Conservation (phyloP, 2,888 invertebrate species). For the Oxytorus armatus region DNA sequence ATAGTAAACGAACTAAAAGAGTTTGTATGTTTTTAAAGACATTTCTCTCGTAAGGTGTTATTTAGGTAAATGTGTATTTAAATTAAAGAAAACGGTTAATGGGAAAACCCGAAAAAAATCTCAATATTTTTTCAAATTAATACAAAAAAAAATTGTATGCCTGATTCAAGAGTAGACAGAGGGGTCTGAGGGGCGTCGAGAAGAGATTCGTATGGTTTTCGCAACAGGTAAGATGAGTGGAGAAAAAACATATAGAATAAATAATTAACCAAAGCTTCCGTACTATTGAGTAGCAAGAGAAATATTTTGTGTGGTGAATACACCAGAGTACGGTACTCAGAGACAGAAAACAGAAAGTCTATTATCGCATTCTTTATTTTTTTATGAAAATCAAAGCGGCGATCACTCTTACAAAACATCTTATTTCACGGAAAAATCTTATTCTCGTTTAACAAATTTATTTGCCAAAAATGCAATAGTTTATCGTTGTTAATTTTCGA, state of each 20-base stretch:
- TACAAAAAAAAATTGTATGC: too few species aligned
- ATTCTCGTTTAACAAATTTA: too few species aligned
- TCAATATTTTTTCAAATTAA: too few species aligned
- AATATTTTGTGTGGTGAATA: background rate
- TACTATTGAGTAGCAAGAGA: slow-evolving; percentile 8
- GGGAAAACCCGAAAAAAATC: too few species aligned
- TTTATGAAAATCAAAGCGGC: slow-evolving; percentile 45
- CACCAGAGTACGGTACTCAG: slow-evolving; percentile 6
- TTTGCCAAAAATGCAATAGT: too few species aligned
- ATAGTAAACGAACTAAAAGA: too few species aligned
- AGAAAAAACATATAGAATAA: slow-evolving; percentile 69
- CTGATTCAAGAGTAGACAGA: too few species aligned
- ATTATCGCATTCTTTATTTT: slow-evolving; percentile 63
- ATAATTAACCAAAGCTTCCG: slow-evolving; percentile 63
- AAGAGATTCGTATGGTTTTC: slow-evolving; percentile 9
- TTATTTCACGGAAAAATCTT: slow-evolving; percentile 40
- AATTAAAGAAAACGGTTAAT: too few species aligned
- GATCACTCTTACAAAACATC: slow-evolving; percentile 28
- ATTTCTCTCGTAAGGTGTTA: too few species aligned
- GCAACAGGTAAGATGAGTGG: slow-evolving; percentile 34
- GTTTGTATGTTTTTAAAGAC: too few species aligned
- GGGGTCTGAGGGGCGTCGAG: slow-evolving; percentile 11
- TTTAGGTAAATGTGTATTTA: too few species aligned
- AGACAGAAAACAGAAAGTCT: slow-evolving; percentile 39
- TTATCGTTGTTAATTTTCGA: too few species aligned